phyloP scores from a whole-genome alignment of 2,113 vertebrate species.

The Plotosus lineatus region DNA sequence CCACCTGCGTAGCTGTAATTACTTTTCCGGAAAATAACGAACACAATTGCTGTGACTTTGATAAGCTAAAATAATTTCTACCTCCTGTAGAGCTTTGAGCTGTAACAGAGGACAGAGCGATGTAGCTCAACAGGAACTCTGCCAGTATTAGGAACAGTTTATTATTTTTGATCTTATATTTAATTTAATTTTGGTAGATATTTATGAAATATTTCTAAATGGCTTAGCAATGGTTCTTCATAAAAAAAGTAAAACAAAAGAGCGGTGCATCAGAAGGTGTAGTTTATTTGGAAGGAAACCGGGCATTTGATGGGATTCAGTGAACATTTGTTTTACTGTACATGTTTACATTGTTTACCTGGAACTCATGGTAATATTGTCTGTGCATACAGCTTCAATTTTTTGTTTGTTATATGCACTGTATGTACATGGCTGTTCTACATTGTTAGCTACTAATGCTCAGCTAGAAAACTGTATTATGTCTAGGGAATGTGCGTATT shows the following conservation, averaged over 20 bases:
- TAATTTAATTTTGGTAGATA: neutral
- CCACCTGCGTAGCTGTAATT: constrained; percentile 17
- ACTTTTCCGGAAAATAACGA: constrained; percentile 32
- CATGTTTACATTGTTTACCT: neutral
- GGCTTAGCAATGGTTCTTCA: neutral
- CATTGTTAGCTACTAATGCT: neutral
- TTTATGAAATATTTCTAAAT: neutral
- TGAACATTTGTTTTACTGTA: neutral
- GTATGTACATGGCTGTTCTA: neutral
- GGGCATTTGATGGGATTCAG: neutral
- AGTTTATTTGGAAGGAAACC: neutral
- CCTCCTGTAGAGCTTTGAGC: neutral
- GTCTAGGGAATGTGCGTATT: neutral
- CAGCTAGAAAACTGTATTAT: neutral
- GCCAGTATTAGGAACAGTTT: neutral
- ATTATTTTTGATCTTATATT: neutral
- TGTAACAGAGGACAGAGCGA: neutral
- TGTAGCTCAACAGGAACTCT: neutral
- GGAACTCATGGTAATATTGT: neutral
- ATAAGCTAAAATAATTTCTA: constrained; percentile 30
- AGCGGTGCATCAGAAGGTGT: neutral
- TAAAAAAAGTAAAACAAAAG: too few species aligned
- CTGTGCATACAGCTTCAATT: neutral
- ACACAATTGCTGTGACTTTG: neutral
- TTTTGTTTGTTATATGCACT: neutral